phyloP scores from a whole-genome alignment of 2,113 vertebrate genomes.

The Ahaetulla prasina region DNA sequence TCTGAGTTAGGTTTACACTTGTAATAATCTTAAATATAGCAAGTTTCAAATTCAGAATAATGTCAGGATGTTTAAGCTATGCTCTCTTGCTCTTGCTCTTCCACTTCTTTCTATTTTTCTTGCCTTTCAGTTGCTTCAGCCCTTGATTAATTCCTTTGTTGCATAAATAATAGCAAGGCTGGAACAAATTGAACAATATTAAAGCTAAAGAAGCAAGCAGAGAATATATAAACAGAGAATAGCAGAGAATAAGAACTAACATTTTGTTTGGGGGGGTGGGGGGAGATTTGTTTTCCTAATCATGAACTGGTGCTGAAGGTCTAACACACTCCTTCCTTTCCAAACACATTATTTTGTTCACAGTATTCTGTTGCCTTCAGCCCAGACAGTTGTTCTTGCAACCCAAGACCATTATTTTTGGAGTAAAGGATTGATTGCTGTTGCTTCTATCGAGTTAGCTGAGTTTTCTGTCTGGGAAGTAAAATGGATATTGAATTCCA shows the following conservation, averaged over 20 bases:
- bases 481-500: conserved; percentile 6
- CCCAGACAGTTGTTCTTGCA: not conserved
- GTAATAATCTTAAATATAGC: not conserved
- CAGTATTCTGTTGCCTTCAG: not conserved
- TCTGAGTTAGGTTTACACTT: not conserved
- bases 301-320: not conserved
- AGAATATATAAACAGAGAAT: too few relatives aligned
- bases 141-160: not conserved
- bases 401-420: not conserved
- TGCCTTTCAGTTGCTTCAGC: not conserved
- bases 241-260: not conserved
- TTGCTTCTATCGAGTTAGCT: not conserved
- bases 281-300: not conserved
- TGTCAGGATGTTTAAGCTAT: not conserved
- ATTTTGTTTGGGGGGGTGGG: not conserved
- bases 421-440: conserved; percentile 1
- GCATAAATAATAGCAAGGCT: not conserved
- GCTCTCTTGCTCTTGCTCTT: not conserved
- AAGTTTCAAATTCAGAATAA: not conserved
- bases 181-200: not conserved
- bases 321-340: not conserved
- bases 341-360: not conserved
- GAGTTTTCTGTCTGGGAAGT: conserved; percentile 6
- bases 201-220: not conserved
- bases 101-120: not conserved